These are phyloP conservation scores for Ianthella basta DNA, from an alignment of 37 sponge, comb jelly and placozoan species.

Conservation along the genomic window DNA sequence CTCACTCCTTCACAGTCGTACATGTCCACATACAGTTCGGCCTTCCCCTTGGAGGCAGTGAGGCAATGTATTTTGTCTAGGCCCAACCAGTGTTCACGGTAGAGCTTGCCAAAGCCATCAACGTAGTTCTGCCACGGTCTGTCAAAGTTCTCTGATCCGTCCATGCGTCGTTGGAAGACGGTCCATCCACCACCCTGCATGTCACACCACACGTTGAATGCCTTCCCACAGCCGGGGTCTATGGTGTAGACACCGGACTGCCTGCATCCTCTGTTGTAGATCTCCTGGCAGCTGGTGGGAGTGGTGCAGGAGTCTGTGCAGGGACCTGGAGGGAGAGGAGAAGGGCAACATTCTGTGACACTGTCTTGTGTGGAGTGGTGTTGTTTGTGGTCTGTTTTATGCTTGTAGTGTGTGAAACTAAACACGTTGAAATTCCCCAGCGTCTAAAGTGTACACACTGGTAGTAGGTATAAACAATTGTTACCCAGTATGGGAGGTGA, in stretches of 20 bases:
- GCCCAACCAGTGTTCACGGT: conserved; percentile 29
- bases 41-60: not conserved
- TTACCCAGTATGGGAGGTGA: no score
- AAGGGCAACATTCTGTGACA: not conserved
- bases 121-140: conserved; percentile 18
- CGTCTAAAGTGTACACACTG: no score
- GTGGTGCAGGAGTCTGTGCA: no score
- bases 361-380: not conserved
- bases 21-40: conserved; percentile 15
- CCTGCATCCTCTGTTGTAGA: not conserved
- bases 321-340: no score
- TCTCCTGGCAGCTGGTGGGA: not conserved
- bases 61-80: conserved; percentile 32
- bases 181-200: conserved; percentile 5
- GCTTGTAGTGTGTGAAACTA: no score
- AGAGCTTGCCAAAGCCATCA: conserved; percentile 9
- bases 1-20: conserved; percentile 9
- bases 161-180: conserved; percentile 30
- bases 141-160: conserved; percentile 24
- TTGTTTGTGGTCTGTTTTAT: no score
- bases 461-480: no score
- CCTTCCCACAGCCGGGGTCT: not conserved
- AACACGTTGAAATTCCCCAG: no score
- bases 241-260: not conserved
- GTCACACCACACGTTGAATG: conserved; percentile 17